Evolutionary conservation across 1,140 invertebrate species (phyloP), one percentile per base, ranked within the genome.

Genomic region (Aphis gossypii): DNA sequence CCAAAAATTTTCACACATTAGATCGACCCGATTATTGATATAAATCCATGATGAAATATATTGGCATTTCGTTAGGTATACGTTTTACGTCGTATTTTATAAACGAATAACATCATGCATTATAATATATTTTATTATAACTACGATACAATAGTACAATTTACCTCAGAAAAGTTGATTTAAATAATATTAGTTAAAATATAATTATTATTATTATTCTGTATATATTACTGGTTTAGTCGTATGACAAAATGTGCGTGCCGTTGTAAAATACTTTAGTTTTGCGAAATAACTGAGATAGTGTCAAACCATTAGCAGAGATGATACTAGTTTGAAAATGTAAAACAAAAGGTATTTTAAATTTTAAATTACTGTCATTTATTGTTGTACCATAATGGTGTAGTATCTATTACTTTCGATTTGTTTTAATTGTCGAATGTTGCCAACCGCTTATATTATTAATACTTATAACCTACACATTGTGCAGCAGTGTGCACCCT

Each of bases 301-400:
- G 35, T n/a, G 60, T n/a, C 14, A 30, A 25, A 14, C 60, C 30
- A 76, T 76, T 35, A 76, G 14, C n/a, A 18, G 30, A 76, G 60
- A 76, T 76, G 60, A 76, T 35, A n/a, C 14, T 14, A 83, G 82
- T 41, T 83, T 83, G 38, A 84, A 86, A 4, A 46, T 25, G 8
- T 86, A 84, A 84, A 44, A 86, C 41, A 86, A 86, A 86, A 86
- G 23, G 44, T 86, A 86, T 86, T 86, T 44, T 46, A 86, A 46
- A 86, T 86, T 44, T 46, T 41, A 41, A 46, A 86, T n/a, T 30
- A 86, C 14, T 84, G 38, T 30, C 84, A 23, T 86, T 86, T 86
- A 86, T 86, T 86, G 21, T 30, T 86, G 41, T 30, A 86, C 14
- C 9, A 41, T 84, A 35, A 83, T 84, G 14, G 41, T 46, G 3